These are phyloP conservation scores for Pecten maximus DNA, from an alignment of 2,888 invertebrate genomes.

Conservation along the genomic window DNA sequence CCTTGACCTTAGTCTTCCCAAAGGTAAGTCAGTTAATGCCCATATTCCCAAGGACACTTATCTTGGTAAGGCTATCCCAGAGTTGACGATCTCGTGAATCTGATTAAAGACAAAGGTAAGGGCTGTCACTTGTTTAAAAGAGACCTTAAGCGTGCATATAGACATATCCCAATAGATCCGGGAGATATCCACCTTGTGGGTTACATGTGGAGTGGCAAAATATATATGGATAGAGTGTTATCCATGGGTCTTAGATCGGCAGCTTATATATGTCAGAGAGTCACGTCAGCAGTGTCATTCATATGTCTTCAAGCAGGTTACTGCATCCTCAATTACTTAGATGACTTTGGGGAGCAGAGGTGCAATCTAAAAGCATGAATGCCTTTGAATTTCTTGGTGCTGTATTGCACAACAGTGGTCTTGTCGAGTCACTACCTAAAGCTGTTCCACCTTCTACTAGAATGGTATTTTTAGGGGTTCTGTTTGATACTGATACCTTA, in stretches of 20 bases:
- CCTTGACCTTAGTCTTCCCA: neutral
- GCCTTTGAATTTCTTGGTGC: neutral
- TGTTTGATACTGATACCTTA: no score
- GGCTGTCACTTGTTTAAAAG: slow-evolving; percentile 2
- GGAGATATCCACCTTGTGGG: no score
- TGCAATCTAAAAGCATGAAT: neutral
- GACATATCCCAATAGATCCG: neutral
- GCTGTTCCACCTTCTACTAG: slow-evolving; percentile 39
- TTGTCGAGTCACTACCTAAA: slow-evolving; percentile 26
- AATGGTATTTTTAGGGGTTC: no score
- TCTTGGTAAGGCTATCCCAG: neutral
- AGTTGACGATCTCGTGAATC: slow-evolving; percentile 11
- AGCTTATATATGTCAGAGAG: neutral
- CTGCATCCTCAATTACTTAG: slow-evolving; percentile 38
- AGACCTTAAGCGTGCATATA: slow-evolving; percentile 14
- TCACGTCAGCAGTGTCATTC: neutral
- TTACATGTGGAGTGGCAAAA: slow-evolving; percentile 22
- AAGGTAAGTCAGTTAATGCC: neutral
- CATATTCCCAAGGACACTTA: slow-evolving; percentile 10
- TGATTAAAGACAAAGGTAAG: slow-evolving; percentile 1
- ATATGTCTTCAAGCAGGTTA: neutral
- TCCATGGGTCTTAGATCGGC: slow-evolving; percentile 35
- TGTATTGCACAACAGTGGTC: slow-evolving; percentile 28
- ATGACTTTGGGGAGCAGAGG: slow-evolving; percentile 39
- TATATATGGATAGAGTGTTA: slow-evolving; percentile 13